Conservation (phyloP, 2,797 vertebrate species). For the Rousettus madagascariensis region DNA sequence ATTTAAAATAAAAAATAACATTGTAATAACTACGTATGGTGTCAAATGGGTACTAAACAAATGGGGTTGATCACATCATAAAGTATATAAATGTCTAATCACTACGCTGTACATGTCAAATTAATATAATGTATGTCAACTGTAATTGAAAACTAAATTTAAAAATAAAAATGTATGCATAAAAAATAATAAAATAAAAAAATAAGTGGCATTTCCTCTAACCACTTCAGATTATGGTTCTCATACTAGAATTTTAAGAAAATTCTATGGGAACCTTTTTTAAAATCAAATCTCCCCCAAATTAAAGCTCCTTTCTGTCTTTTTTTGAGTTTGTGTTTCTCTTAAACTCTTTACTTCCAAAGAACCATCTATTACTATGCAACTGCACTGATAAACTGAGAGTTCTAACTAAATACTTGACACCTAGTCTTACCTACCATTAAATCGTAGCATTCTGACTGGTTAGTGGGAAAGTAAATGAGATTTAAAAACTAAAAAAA, state of each 20-base stretch:
- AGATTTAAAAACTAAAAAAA: neutral
- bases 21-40: neutral
- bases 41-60: neutral
- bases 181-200: neutral
- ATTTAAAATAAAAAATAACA: neutral
- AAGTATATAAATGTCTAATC: neutral
- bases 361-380: neutral
- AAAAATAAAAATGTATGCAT: neutral
- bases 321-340: neutral
- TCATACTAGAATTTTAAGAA: neutral
- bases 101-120: neutral
- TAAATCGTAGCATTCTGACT: neutral
- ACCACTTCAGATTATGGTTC: neutral
- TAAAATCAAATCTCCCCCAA: neutral
- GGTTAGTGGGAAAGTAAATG: neutral
- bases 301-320: neutral
- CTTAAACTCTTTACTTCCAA: constrained; percentile 4
- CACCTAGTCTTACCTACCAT: neutral
- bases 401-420: neutral
- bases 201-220: neutral
- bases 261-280: neutral
- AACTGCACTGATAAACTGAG: neutral
- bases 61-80: neutral
- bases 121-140: neutral
- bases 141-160: neutral